These are phyloP conservation scores for Cremastobaeus sp. DNA, from an alignment of 2,888 invertebrate species.

Conservation along the genomic window DNA sequence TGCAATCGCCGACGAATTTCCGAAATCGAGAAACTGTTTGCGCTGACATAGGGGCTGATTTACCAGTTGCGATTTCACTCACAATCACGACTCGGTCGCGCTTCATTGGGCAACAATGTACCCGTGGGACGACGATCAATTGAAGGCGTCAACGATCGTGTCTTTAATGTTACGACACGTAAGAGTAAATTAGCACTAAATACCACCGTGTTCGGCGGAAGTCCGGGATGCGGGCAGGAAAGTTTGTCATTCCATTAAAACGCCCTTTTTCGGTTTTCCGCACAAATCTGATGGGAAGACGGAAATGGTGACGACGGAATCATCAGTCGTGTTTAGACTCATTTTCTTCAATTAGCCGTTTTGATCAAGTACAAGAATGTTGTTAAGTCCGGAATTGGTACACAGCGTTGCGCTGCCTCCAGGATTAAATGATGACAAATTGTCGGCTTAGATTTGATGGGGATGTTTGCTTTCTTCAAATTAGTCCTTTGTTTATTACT, in stretches of 20 bases:
- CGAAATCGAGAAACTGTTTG: slow-evolving; percentile 45
- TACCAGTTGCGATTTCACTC: slow-evolving; percentile 50
- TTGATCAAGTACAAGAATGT: not conserved
- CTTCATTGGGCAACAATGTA: slow-evolving; percentile 54
- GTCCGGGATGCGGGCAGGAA: slow-evolving; percentile 24
- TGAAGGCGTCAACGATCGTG: slow-evolving; percentile 53
- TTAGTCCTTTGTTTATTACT: too few relatives aligned
- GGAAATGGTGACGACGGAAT: slow-evolving; percentile 25
- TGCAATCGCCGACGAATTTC: slow-evolving; percentile 31
- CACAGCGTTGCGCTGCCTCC: slow-evolving; percentile 12
- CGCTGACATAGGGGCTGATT: slow-evolving; percentile 57
- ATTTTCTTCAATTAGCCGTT: not conserved
- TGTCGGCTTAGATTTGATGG: too few relatives aligned
- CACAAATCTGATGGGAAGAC: slow-evolving; percentile 21
- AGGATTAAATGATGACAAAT: slow-evolving; percentile 37
- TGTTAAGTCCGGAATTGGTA: not conserved
- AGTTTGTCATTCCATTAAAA: slow-evolving; percentile 4
- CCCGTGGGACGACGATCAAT: slow-evolving; percentile 57
- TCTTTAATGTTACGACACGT: slow-evolving; percentile 27
- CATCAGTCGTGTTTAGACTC: slow-evolving; percentile 17
- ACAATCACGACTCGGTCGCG: slow-evolving; percentile 22
- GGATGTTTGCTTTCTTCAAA: too few relatives aligned
- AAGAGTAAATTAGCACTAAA: slow-evolving; percentile 51
- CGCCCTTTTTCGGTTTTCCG: slow-evolving; percentile 22
- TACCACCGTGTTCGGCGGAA: slow-evolving; percentile 31